Evolutionary conservation across 2,797 vertebrate genomes (phyloP), one percentile per base, ranked within the genome.

Genomic region (Falco rusticolus): DNA sequence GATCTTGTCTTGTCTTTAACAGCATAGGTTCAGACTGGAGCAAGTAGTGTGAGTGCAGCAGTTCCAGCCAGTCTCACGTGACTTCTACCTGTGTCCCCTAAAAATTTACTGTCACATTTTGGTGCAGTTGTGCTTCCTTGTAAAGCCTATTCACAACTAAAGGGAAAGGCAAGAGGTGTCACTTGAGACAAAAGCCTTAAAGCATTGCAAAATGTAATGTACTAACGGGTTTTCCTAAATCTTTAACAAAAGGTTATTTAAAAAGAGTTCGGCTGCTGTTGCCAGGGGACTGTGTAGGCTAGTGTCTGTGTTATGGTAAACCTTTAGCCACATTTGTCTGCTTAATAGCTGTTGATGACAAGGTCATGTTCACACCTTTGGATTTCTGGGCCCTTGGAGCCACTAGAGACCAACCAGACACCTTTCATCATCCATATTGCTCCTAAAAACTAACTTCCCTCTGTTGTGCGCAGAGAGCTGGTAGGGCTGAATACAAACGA

Each of bases 341-440:
- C 51, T 65, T 81, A 86, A 78, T 39, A 69, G 82, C 79, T 90
- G 93, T 51, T 93, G 95, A 66, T 91, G 96, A 93, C 91, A 94
- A 90, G 91, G 95, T 96, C 82, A 53, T 22, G 83, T 90, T 96
- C 85, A 82, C 85, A 91, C 83, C 83, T 90, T 75, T 80, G 96
- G 80, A 89, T 92, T 94, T 84, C 92, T 95, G 33, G 37, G 28
- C 89, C 48, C 31, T 85, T 37, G 37, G 71, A 74, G 83, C 72
- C 59, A 6, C 77, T 56, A 4, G 80, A 91, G 94, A 94, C 90
- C 83, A 66, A 60, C 47, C 72, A 1, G 13, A 48, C 66, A 65
- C 85, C 77, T 95, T 88, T 53, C 5, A 13, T 77, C 41, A 8
- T 75, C 93, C 48, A 3, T 51, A 25, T 17, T 53, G 20, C 80